phyloP scores from a whole-genome alignment of 2,797 vertebrate species.

The Microchirus variegatus region DNA sequence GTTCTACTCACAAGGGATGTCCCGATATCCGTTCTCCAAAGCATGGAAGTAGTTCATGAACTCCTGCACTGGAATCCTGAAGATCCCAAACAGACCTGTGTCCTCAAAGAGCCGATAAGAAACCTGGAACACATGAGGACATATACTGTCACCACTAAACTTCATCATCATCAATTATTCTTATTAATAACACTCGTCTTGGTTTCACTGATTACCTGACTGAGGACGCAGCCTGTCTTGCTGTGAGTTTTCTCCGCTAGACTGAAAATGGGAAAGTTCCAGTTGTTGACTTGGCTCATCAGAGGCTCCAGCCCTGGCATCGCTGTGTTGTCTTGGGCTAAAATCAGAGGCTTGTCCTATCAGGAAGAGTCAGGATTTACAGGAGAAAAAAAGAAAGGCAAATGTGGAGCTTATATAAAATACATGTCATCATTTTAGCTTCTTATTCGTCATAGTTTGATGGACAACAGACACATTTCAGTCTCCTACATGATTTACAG shows the following conservation, averaged over 20 bases:
- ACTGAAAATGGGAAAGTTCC: slow-evolving; percentile 99
- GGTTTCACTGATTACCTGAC: slow-evolving; percentile 80
- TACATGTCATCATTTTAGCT: background rate
- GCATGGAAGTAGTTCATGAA: slow-evolving; percentile 99
- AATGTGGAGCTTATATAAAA: background rate
- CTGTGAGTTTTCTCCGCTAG: slow-evolving; percentile 92
- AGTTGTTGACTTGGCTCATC: slow-evolving; percentile 91
- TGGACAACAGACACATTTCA: background rate
- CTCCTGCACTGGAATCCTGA: slow-evolving; percentile 93
- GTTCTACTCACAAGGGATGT: slow-evolving; percentile 94
- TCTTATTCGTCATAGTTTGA: background rate
- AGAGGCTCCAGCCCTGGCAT: slow-evolving; percentile 88
- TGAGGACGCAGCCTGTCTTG: slow-evolving; percentile 93
- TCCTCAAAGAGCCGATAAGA: slow-evolving; percentile 96
- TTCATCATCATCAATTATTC: background rate
- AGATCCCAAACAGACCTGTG: slow-evolving; percentile 93
- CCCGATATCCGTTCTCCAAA: slow-evolving; percentile 96
- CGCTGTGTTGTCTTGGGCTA: slow-evolving; percentile 85
- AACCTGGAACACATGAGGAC: slow-evolving; percentile 76
- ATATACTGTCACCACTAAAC: background rate
- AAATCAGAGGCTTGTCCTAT: slow-evolving; percentile 87
- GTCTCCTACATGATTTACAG: too few species aligned
- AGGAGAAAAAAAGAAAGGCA: background rate
- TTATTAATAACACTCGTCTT: background rate
- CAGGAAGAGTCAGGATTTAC: background rate